Evolutionary conservation across 2,888 invertebrate species (phyloP), one percentile per base, ranked within the genome.

Genomic region (Tinea trinotella): DNA sequence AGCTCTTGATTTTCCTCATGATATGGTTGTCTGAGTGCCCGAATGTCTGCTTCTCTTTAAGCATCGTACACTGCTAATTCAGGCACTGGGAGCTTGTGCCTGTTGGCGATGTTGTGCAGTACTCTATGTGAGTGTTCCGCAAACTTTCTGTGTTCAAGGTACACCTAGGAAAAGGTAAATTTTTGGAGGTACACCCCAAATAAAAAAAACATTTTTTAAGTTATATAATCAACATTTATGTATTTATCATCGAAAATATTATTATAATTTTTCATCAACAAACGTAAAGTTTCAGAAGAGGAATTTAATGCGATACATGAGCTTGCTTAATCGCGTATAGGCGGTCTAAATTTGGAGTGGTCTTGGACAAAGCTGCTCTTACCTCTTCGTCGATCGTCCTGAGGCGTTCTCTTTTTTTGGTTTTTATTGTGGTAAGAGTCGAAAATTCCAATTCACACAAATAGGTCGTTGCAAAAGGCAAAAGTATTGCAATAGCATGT

Each of bases 341-440:
- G 34, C 55, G 54, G 53, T 57, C 54, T 30, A 57, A 59, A 57
- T 59, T 57, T 59, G 56, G 55, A 57, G 55, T 46, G 59, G 54
- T 58, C 54, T 48, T 56, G 55, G 56, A 57, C 53, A 56, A 34
- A 54, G 57, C 59, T 60, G 59, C 59, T 59, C 59, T 59, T 59
- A 58, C 57, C 55, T 60, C 59, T 59, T 57, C 56, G 55, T 59
- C 58, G 56, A 59, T 59, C 58, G 57, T 59, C 57, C 58, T 59
- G 19, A 59, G 58, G 57, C 57, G 56, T 57, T 60, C 56, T 48
- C 49, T 56, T 56, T 57, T 54, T 57, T 57, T 55, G 15, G 54
- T 36, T 55, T 57, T 58, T 36, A 58, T 59, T 40, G 55, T 56
- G 52, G 54, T 57, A 12, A 58, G 58, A 56, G 56, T 58, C 40